Base-by-base conservation (phyloP, 2,113 vertebrate genomes). In the Emberiza fucata region DNA sequence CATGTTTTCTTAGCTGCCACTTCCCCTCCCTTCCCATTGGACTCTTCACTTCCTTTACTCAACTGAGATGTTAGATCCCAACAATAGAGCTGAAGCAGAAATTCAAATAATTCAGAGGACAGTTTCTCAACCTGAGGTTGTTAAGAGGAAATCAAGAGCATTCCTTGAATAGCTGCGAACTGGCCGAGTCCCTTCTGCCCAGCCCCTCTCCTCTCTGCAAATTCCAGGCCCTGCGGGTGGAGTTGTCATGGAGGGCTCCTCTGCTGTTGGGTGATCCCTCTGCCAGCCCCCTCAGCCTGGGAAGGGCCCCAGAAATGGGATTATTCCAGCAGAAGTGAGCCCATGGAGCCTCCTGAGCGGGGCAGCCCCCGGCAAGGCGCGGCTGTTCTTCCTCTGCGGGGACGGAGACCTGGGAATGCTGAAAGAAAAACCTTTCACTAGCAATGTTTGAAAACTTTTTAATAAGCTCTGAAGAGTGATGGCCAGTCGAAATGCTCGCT, bases 101-200 rank as follows among this genome's bases (percentile, higher is more conserved):
- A 92, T 65, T n/a, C 16, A 48, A 8, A 48, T 73, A 42, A 57
- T 54, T 86, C 77, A 39, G 59, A 48, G 45, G 78, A 68, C 28
- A 29, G 61, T 53, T 90, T 93, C 89, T 72, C 79, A 86, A 12
- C 59, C 42, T 19, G 4, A 60, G 66, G 51, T 70, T 90, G 63
- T 91, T 88, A 59, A 37, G 81, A 90, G 75, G 85, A 96, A 95
- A 85, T 88, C 66, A 64, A 86, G 94, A 77, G 68, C 90, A 88
- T 94, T 96, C 85, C 82, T 88, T 6, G 60, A 95, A 90, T 93
- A 92, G 68, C 61, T 54, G 18, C 2, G 3, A 60, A 77, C 78
- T 63, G 61, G 82, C 64, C 75, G 9, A 95, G 83, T 83, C 88
- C 82, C 75, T 72, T 78, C 45, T 87, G 42, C 79, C 53, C 1